Percentiles rank a stretch among this genome's conserved stretches.
phyloP scores from a whole-genome alignment of 2,888 invertebrate species.

The Torymus auratus region DNA sequence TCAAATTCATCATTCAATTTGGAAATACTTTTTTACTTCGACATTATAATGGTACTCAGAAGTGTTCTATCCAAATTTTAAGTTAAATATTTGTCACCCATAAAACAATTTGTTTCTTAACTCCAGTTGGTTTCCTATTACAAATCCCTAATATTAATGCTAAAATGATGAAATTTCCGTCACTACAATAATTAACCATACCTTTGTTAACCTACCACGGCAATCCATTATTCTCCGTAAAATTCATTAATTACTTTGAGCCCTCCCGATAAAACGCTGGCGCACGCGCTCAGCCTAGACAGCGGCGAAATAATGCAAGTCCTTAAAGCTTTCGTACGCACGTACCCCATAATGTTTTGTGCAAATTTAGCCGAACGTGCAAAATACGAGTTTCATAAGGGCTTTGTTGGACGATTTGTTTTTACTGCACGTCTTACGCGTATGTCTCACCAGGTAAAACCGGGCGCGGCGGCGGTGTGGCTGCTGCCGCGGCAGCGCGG shows the following conservation, averaged over 20 bases:
- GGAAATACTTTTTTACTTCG: too few relatives aligned
- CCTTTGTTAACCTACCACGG: too few relatives aligned
- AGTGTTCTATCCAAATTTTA: too few relatives aligned
- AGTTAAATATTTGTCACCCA: too few relatives aligned
- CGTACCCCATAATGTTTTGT: conserved; percentile 19
- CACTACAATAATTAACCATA: too few relatives aligned
- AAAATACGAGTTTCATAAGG: conserved; percentile 51
- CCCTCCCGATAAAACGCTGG: conserved; percentile 4
- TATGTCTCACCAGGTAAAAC: conserved; percentile 42
- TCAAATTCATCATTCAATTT: too few relatives aligned
- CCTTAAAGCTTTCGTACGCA: background rate
- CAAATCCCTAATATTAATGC: too few relatives aligned
- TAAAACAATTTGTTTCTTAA: too few relatives aligned
- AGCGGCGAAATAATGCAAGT: conserved; percentile 40
- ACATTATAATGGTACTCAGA: too few relatives aligned
- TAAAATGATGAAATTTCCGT: too few relatives aligned
- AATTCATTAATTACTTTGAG: conserved; percentile 38
- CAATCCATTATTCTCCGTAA: background rate
- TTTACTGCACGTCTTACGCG: conserved; percentile 48
- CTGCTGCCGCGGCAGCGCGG: too few relatives aligned
- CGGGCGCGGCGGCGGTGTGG: background rate
- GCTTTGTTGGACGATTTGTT: conserved; percentile 55
- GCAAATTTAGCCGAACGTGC: conserved; percentile 46
- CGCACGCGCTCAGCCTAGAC: background rate
- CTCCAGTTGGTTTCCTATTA: too few relatives aligned